Percentiles rank a stretch among this genome's conserved stretches.
Conservation (phyloP, 1,140 invertebrate genomes). For the Geopemphigus sp. region DNA sequence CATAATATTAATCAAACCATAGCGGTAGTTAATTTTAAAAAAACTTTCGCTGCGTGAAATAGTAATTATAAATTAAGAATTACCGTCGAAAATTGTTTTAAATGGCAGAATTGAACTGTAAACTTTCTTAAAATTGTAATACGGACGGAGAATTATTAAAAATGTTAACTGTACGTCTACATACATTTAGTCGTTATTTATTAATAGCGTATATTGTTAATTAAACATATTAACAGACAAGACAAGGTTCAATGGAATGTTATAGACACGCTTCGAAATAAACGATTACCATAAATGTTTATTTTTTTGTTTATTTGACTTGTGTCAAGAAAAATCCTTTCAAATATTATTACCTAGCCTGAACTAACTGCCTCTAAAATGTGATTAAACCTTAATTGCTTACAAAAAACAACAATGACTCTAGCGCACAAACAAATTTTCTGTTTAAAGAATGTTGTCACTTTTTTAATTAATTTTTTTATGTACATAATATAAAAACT, state of each 20-base stretch:
- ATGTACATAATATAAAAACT: constrained; percentile 7
- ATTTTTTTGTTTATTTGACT: no score
- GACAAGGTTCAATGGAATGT: no score
- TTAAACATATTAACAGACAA: no score
- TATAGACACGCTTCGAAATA: background rate
- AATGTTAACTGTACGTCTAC: no score
- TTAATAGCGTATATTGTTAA: no score
- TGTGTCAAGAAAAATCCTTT: background rate
- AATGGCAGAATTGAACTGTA: no score
- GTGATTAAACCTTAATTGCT: constrained; percentile 15
- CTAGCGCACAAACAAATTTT: background rate
- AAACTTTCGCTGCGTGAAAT: no score
- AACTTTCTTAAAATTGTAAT: no score
- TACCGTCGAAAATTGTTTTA: no score
- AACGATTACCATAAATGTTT: background rate
- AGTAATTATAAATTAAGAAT: no score
- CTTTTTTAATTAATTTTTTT: constrained; percentile 37
- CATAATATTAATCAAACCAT: background rate
- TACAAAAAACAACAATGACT: constrained; percentile 7
- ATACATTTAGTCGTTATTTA: no score
- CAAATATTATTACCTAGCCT: background rate
- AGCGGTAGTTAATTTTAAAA: background rate
- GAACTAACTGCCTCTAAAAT: background rate
- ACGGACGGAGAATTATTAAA: no score
- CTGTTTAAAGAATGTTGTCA: background rate